Percentiles rank a stretch among this genome's conserved stretches.
Conservation (phyloP, 2,888 invertebrate species). For the Sylvicola fuscatus region DNA sequence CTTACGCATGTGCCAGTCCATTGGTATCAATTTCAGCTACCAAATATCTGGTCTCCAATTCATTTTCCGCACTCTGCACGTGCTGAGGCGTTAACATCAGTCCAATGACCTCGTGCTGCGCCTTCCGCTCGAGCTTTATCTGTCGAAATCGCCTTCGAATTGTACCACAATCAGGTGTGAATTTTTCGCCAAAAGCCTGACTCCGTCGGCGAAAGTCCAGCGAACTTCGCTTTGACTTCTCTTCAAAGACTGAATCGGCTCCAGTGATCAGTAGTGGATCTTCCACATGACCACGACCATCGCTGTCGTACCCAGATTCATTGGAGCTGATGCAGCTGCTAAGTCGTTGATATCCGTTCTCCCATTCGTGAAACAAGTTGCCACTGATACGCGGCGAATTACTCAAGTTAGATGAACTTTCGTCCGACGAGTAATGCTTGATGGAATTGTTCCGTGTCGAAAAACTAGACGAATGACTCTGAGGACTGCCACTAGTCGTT, state of each 20-base stretch:
- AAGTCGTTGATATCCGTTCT: constrained; percentile 37
- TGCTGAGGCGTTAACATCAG: constrained; percentile 49
- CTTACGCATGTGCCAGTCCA: constrained; percentile 37
- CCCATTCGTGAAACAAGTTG: constrained; percentile 32
- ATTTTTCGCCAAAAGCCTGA: not conserved
- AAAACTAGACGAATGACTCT: constrained; percentile 18
- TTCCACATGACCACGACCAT: constrained; percentile 35
- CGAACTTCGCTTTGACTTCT: constrained; percentile 23
- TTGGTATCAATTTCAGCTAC: constrained; percentile 41
- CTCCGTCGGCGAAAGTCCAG: constrained; percentile 7
- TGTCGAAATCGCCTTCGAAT: constrained; percentile 39
- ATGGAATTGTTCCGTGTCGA: constrained; percentile 30
- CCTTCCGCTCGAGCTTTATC: constrained; percentile 42
- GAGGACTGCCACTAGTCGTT: constrained; percentile 7
- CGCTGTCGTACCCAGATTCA: constrained; percentile 68
- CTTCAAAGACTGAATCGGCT: constrained; percentile 29
- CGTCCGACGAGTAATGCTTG: constrained; percentile 29
- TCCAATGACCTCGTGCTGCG: constrained; percentile 45
- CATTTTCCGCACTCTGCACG: constrained; percentile 28
- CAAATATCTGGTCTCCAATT: constrained; percentile 38
- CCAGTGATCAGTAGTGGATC: constrained; percentile 26
- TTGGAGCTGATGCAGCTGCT: constrained; percentile 62
- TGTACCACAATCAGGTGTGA: constrained; percentile 32
- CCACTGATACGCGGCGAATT: constrained; percentile 26
- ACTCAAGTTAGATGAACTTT: constrained; percentile 27